phyloP scores from a whole-genome alignment of 2,797 vertebrate genomes.

The Chaetodon trifasciatus region DNA sequence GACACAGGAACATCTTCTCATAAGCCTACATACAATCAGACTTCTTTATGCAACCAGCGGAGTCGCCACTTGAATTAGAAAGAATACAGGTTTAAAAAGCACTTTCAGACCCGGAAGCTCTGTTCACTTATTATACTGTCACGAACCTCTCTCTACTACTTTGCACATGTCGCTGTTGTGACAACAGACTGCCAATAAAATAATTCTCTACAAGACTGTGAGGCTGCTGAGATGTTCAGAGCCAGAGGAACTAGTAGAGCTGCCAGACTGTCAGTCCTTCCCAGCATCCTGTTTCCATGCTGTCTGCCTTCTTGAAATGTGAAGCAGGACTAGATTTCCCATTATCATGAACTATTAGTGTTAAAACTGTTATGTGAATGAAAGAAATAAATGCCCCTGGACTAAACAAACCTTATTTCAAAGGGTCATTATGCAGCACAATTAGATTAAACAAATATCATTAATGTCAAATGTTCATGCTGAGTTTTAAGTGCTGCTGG shows the following conservation, averaged over 20 bases:
- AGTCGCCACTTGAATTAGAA: too few species aligned
- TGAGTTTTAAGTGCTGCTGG: background rate
- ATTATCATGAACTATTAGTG: slow-evolving; percentile 6
- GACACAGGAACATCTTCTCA: too few species aligned
- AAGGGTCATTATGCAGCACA: background rate
- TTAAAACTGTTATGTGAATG: background rate
- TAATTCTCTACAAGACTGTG: background rate
- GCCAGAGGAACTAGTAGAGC: slow-evolving; percentile 8
- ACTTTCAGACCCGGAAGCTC: too few species aligned
- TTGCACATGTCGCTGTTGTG: background rate
- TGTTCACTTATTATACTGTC: too few species aligned
- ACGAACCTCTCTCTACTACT: background rate
- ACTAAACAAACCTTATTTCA: background rate
- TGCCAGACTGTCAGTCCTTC: slow-evolving; percentile 10
- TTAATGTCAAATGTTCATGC: background rate
- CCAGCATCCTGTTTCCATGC: background rate
- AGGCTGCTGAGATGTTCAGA: slow-evolving; percentile 9
- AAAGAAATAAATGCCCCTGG: background rate
- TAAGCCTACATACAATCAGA: too few species aligned
- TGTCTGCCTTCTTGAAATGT: slow-evolving; percentile 8
- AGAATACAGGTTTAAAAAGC: background rate
- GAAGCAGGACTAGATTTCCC: slow-evolving; percentile 8
- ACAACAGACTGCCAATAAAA: slow-evolving; percentile 28
- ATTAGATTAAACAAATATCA: background rate
- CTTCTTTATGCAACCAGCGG: too few species aligned